Base-by-base conservation (phyloP, 2,113 vertebrate genomes). In the Peromyscus californicus region DNA sequence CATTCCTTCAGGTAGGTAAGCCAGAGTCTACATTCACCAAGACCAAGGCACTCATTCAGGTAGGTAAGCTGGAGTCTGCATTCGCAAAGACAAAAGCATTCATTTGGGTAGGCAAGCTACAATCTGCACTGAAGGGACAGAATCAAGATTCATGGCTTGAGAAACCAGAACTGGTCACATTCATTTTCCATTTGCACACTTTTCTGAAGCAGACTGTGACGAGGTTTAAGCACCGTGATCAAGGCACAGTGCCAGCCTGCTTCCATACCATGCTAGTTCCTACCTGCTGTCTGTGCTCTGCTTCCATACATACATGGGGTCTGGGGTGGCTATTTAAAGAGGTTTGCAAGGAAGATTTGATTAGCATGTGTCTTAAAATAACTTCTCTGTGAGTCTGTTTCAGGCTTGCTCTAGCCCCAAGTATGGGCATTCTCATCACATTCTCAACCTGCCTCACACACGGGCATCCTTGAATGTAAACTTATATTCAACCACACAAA, bases 301-400 rank as follows among this genome's bases (percentile, higher is more conserved):
- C 9, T 93, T 78, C 36, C 17, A 17, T 17, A 36, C 48, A 48
- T 8, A 59, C 26, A 67, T 5, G 45, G 69, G 22, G 9, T 9
- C 84, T 78, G 6, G 15, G 5, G 1, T 45, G 22, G n/a, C 65
- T 94, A 87, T 87, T 91, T 89, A 90, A 79, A 96, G 51, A 57
- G 11, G 29, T 83, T 90, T 39, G 22, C 13, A 15, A 39, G 59
- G 78, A 45, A 94, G 59, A 80, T 72, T 96, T 93, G 26, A 61
- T 78, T 87, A 42, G 31, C 63, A 82, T 93, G 59, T 51, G 54
- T 94, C 80, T 88, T 88, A 33, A 96, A 76, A 90, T 76, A 85
- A 82, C 21, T 67, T 85, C 31, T 91, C 17, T 76, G 7, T 67
- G 80, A 85, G 57, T 72, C 69, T 93, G 39, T 85, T 80, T 57